Percentiles rank a stretch among this genome's conserved stretches.
phyloP scores from a whole-genome alignment of 1,140 invertebrate species.

The Physella acuta region DNA sequence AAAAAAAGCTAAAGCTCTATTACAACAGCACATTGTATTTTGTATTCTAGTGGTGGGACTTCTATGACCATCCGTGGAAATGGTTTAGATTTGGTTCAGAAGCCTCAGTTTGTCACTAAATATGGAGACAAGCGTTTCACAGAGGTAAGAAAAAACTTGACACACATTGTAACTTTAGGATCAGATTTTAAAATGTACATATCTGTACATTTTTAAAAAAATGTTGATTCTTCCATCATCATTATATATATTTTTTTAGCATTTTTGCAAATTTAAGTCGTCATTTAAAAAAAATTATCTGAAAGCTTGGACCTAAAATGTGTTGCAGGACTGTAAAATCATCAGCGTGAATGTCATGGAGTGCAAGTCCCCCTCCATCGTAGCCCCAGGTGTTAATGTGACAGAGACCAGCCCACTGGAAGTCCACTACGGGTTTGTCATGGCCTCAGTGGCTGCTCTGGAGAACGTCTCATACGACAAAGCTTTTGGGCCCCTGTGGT shows the following conservation, averaged over 20 bases:
- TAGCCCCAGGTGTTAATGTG: conserved; percentile 35
- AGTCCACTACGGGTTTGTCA: conserved; percentile 49
- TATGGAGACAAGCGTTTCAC: conserved; percentile 34
- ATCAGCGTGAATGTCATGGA: conserved; percentile 31
- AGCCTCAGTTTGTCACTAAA: conserved; percentile 43
- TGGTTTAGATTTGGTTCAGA: conserved; percentile 41
- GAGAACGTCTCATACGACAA: conserved; percentile 42
- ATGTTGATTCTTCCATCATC: too few relatives aligned
- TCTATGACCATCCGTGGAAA: conserved; percentile 42
- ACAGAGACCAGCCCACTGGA: conserved; percentile 46
- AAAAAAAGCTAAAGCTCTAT: too few relatives aligned
- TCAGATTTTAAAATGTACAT: not conserved
- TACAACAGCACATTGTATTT: too few relatives aligned
- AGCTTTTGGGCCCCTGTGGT: conserved; percentile 40
- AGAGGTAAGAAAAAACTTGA: conserved; percentile 24
- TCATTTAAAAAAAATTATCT: conserved; percentile 1
- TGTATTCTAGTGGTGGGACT: conserved; percentile 47
- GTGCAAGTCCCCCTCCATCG: conserved; percentile 36
- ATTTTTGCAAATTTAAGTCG: not conserved
- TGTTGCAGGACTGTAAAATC: conserved; percentile 32
- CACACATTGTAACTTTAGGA: not conserved
- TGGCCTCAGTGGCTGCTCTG: conserved; percentile 43
- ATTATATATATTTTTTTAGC: too few relatives aligned
- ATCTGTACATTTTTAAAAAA: too few relatives aligned
- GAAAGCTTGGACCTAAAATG: too few relatives aligned